These are phyloP conservation scores for Idaea biselata DNA, from an alignment of 2,888 invertebrate species.

Conservation along the genomic window DNA sequence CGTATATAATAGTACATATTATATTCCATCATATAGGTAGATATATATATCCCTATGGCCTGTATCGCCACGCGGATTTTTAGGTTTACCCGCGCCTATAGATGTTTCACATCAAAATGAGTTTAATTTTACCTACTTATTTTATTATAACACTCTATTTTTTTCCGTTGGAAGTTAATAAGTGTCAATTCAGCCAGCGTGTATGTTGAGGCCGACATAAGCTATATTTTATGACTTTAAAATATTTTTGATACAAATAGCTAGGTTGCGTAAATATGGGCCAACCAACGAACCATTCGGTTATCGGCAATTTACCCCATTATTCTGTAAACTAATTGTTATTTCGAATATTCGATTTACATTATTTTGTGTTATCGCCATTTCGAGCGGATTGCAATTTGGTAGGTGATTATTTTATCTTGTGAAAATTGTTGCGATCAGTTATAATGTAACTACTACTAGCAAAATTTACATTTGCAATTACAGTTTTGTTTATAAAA, in stretches of 20 bases:
- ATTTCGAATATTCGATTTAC: constrained; percentile 6
- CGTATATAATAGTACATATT: too few relatives aligned
- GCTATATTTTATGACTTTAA: constrained; percentile 16
- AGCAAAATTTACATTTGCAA: neutral
- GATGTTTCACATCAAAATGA: too few relatives aligned
- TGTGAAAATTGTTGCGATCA: neutral
- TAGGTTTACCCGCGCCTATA: too few relatives aligned
- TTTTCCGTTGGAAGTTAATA: too few relatives aligned
- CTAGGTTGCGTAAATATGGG: constrained; percentile 1
- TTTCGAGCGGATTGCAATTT: neutral
- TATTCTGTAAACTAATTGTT: neutral
- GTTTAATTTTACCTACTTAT: too few relatives aligned
- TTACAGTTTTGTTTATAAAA: neutral
- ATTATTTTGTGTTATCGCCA: neutral
- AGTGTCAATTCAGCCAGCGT: too few relatives aligned
- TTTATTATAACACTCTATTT: too few relatives aligned
- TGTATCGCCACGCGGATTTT: too few relatives aligned
- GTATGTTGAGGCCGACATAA: too few relatives aligned
- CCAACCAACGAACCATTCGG: neutral
- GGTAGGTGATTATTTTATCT: neutral
- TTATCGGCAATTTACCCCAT: neutral
- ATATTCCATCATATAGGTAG: too few relatives aligned
- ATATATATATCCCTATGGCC: too few relatives aligned
- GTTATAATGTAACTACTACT: neutral
- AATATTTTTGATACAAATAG: constrained; percentile 27